Evolutionary conservation across 2,797 vertebrate species (phyloP).

Genomic region (Amphiprion clarkii): DNA sequence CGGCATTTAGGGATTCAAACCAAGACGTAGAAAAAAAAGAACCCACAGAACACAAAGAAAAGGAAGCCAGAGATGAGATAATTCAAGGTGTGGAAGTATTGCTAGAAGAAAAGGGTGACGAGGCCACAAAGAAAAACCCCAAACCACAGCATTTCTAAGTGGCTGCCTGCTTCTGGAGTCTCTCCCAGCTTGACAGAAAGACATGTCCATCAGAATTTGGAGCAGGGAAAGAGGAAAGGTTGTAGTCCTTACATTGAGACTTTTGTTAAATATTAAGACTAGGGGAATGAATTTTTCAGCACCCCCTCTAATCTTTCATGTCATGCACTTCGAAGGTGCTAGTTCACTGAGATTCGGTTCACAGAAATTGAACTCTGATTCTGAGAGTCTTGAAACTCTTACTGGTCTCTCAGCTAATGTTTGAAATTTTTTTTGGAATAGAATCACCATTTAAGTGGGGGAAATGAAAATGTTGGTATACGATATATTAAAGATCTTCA

Average conservation of each 20-base stretch:
- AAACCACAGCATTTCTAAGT: conserved; percentile 40
- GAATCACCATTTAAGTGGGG: conserved; percentile 13
- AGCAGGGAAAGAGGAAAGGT: conserved; percentile 50
- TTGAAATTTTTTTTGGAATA: conserved; percentile 19
- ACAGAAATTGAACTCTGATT: conserved; percentile 33
- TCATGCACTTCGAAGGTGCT: conserved; percentile 43
- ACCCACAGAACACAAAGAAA: conserved; percentile 12
- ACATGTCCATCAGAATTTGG: conserved; percentile 49
- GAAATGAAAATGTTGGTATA: background rate
- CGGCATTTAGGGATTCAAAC: conserved; percentile 52
- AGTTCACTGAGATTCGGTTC: conserved; percentile 34
- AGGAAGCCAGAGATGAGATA: conserved; percentile 31
- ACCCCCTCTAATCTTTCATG: conserved; percentile 59
- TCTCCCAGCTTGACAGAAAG: conserved; percentile 43
- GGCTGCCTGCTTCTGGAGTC: conserved; percentile 10
- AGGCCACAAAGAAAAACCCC: conserved; percentile 39
- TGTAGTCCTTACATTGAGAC: conserved; percentile 59
- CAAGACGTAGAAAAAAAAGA: conserved; percentile 15
- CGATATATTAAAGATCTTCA: background rate
- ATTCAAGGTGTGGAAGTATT: conserved; percentile 36
- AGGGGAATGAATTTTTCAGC: conserved; percentile 70
- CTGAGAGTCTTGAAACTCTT: background rate
- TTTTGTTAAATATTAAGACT: conserved; percentile 77
- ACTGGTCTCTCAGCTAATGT: conserved; percentile 21
- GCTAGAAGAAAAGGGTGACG: conserved; percentile 18